Conservation (phyloP, 1,140 invertebrate genomes). For the Cecropterus lyciades region DNA sequence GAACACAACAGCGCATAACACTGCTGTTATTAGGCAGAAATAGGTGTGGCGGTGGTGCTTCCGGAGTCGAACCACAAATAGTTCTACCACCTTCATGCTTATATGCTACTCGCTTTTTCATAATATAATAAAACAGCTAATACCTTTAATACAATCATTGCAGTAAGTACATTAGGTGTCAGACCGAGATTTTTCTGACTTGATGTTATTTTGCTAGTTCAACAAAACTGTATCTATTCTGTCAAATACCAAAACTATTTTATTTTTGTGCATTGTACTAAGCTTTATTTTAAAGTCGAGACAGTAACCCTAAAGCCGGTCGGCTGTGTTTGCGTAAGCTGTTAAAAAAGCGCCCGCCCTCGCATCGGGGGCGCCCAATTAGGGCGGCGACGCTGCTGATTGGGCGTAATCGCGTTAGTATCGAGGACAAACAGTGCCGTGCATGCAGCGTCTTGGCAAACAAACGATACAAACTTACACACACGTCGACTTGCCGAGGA, state of each 20-base stretch:
- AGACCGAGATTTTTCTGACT: no score
- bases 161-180: no score
- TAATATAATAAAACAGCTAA: no score
- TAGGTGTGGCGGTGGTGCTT: no score
- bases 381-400: slow-evolving; percentile 78
- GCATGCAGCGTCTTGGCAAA: slow-evolving; percentile 35
- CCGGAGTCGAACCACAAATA: no score
- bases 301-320: slow-evolving; percentile 44
- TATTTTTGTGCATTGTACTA: not conserved
- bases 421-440: slow-evolving; percentile 66
- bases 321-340: slow-evolving; percentile 73
- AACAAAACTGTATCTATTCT: no score
- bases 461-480: slow-evolving; percentile 26
- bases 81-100: no score
- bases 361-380: slow-evolving; percentile 72
- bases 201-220: no score
- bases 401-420: slow-evolving; percentile 81
- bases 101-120: no score
- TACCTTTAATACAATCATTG: no score
- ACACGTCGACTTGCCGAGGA: not conserved
- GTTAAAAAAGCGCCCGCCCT: slow-evolving; percentile 79
- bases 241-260: not conserved
- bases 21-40: no score
- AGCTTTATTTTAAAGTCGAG: slow-evolving; percentile 3
- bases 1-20: no score